Evolutionary conservation across 2,888 invertebrate genomes (phyloP).

Genomic region (Zele albiditarsus): DNA sequence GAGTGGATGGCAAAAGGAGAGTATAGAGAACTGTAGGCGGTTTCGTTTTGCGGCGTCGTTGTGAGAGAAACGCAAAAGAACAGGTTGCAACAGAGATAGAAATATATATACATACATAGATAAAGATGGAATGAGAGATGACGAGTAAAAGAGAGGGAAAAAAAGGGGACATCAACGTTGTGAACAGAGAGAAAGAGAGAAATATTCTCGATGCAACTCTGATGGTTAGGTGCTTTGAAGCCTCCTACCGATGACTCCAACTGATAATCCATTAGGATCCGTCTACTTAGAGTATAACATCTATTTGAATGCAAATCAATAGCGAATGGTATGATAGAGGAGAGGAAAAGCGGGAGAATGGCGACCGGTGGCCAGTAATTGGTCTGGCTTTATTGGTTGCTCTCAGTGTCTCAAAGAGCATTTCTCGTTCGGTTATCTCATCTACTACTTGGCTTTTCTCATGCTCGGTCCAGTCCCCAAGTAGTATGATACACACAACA

Average conservation of each 20-base stretch:
- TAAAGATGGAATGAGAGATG: constrained; percentile 25
- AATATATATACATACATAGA: constrained; percentile 35
- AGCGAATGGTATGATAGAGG: constrained; percentile 60
- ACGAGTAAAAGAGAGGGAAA: not conserved
- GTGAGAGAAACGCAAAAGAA: constrained; percentile 28
- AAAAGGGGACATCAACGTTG: not conserved
- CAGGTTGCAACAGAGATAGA: constrained; percentile 10
- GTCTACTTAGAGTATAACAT: constrained; percentile 73
- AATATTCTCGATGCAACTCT: constrained; percentile 10
- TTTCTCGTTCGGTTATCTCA: constrained; percentile 73
- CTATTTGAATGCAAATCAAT: constrained; percentile 74
- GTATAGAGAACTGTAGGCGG: constrained; percentile 33
- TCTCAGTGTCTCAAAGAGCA: constrained; percentile 73
- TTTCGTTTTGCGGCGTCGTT: constrained; percentile 33
- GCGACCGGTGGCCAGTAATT: constrained; percentile 71
- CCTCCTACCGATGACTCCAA: constrained; percentile 68
- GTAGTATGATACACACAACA: not conserved
- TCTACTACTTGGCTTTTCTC: constrained; percentile 53
- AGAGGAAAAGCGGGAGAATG: constrained; percentile 59
- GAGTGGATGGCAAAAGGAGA: constrained; percentile 45
- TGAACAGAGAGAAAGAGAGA: constrained; percentile 56
- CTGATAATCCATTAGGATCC: constrained; percentile 74
- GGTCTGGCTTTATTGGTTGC: constrained; percentile 72
- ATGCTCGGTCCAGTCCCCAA: constrained; percentile 44
- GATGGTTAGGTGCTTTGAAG: constrained; percentile 37